Percentiles rank a stretch among this genome's conserved stretches.
These are phyloP conservation scores for Trinectes maculatus DNA, from an alignment of 2,113 vertebrate genomes.

Conservation along the genomic window DNA sequence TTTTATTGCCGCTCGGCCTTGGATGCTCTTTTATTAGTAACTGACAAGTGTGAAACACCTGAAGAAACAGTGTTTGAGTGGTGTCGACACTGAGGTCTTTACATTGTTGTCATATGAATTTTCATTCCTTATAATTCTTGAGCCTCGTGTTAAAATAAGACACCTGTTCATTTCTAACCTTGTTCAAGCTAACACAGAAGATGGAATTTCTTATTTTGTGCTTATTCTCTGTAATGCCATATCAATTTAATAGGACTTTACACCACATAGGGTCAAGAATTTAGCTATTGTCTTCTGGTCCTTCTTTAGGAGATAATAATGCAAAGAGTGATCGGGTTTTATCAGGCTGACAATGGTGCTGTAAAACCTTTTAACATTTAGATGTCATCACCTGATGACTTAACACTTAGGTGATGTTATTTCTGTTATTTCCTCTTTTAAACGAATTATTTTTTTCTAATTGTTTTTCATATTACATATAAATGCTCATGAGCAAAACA, in stretches of 20 bases:
- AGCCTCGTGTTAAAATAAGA: too few species aligned
- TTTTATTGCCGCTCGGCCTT: conserved; percentile 26
- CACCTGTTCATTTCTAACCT: too few species aligned
- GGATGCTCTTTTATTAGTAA: conserved; percentile 21
- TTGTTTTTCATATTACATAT: conserved; percentile 4
- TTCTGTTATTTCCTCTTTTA: conserved; percentile 34
- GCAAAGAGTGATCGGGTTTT: conserved; percentile 15
- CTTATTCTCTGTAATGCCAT: background rate
- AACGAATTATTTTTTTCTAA: background rate
- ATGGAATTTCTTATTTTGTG: background rate
- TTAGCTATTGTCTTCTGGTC: conserved; percentile 8
- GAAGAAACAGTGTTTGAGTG: conserved; percentile 47
- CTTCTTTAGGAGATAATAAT: conserved; percentile 9
- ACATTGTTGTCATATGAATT: conserved; percentile 8
- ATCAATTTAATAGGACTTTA: background rate
- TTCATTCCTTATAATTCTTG: conserved; percentile 15
- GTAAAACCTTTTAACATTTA: conserved; percentile 46
- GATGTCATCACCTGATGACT: conserved; percentile 28
- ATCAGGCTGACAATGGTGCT: conserved; percentile 7
- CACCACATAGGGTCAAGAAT: conserved; percentile 4
- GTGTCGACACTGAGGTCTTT: background rate
- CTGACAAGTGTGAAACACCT: conserved; percentile 40
- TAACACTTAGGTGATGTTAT: conserved; percentile 37
- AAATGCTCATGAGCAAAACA: background rate
- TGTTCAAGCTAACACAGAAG: background rate